These are phyloP conservation scores for Heterotis niloticus DNA, from an alignment of 2,113 vertebrate species.

Conservation along the genomic window DNA sequence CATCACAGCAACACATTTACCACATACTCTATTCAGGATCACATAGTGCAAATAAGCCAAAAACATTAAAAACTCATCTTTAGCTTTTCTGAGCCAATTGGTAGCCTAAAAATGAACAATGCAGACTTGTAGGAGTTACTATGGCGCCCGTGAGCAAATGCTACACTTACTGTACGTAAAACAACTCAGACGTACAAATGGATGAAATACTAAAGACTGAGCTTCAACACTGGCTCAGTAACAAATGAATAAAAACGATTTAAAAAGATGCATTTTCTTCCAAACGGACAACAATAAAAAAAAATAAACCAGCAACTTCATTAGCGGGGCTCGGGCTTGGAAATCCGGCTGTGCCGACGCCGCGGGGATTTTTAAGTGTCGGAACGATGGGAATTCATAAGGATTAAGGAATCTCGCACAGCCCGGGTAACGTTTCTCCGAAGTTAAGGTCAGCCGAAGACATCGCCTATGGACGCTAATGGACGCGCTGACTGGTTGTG, in stretches of 20 bases:
- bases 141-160: too few relatives aligned
- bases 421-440: conserved; percentile 21
- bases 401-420: conserved; percentile 44
- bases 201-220: background rate
- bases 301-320: too few relatives aligned
- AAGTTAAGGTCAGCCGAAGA: conserved; percentile 35
- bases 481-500: conserved; percentile 50
- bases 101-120: too few relatives aligned
- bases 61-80: too few relatives aligned
- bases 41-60: too few relatives aligned
- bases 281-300: too few relatives aligned
- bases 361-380: background rate
- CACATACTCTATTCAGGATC: too few relatives aligned
- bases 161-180: too few relatives aligned
- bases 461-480: conserved; percentile 57
- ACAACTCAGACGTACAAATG: background rate
- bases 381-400: conserved; percentile 8
- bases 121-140: too few relatives aligned
- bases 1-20: too few relatives aligned
- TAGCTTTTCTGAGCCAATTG: too few relatives aligned
- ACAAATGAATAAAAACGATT: background rate
- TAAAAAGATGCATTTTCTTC: background rate
- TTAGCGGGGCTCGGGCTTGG: too few relatives aligned
- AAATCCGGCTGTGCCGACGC: background rate
- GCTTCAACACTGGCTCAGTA: background rate